Evolutionary conservation across 2,113 vertebrate species (phyloP).

Genomic region (Ictalurus furcatus): DNA sequence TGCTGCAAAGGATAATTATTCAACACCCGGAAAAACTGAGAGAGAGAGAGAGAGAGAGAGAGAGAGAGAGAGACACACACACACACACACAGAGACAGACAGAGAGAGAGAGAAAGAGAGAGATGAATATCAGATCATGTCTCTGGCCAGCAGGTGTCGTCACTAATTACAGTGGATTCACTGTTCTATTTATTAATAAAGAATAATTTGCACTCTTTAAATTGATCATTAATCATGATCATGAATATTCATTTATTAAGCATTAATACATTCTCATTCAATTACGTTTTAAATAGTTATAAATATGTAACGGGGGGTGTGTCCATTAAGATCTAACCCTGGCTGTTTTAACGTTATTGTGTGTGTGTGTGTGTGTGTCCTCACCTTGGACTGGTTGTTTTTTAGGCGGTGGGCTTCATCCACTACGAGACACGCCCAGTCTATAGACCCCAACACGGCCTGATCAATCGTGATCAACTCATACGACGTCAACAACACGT

Average conservation of each 20-base stretch:
- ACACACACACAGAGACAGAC: too few relatives aligned
- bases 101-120: not conserved
- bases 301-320: not conserved
- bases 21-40: slow-evolving; percentile 91
- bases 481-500: slow-evolving; percentile 92
- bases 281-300: too few relatives aligned
- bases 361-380: not conserved
- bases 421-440: slow-evolving; percentile 96
- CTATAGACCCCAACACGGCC: slow-evolving; percentile 93
- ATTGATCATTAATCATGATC: too few relatives aligned
- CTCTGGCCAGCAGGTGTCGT: too few relatives aligned
- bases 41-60: not conserved
- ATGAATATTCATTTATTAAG: not conserved
- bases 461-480: slow-evolving; percentile 96
- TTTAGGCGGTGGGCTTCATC: slow-evolving; percentile 97
- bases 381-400: slow-evolving; percentile 97
- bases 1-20: slow-evolving; percentile 96
- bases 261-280: not conserved
- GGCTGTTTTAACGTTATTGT: not conserved
- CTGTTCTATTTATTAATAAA: too few relatives aligned
- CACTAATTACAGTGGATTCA: too few relatives aligned
- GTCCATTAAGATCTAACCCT: not conserved
- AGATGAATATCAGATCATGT: too few relatives aligned
- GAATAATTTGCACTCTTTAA: too few relatives aligned
- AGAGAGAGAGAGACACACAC: not conserved